These are phyloP conservation scores for Sinopyrophorus schimmeli DNA, from an alignment of 2,888 invertebrate species.

Conservation along the genomic window DNA sequence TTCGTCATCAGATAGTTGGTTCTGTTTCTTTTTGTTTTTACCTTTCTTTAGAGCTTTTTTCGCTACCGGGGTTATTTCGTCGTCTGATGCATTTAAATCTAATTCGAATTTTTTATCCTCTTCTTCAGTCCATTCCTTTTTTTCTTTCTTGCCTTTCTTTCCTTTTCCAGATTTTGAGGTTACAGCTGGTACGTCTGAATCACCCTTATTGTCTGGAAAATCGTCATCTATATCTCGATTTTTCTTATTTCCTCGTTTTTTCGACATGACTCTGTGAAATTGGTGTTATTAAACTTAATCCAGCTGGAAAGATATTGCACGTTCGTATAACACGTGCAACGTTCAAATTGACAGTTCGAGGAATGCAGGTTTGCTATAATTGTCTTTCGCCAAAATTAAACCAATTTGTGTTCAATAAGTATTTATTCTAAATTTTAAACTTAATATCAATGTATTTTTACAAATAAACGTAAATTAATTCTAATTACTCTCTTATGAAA, in stretches of 20 bases:
- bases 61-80: slow-evolving; percentile 39
- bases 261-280: too few relatives aligned
- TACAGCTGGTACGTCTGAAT: slow-evolving; percentile 52
- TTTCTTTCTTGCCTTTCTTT: slow-evolving; percentile 43
- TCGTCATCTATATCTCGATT: slow-evolving; percentile 62
- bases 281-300: background rate
- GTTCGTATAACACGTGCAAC: background rate
- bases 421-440: too few relatives aligned
- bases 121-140: slow-evolving; percentile 50
- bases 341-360: background rate
- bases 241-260: slow-evolving; percentile 63
- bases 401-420: too few relatives aligned
- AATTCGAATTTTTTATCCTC: slow-evolving; percentile 41
- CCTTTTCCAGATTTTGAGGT: slow-evolving; percentile 58
- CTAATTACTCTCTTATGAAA: too few relatives aligned
- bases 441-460: too few relatives aligned
- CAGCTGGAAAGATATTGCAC: background rate
- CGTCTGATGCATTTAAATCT: slow-evolving; percentile 37
- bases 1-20: slow-evolving; percentile 31
- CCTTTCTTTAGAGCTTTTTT: slow-evolving; percentile 51
- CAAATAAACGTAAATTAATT: too few relatives aligned
- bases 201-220: slow-evolving; percentile 50
- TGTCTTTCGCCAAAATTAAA: too few relatives aligned
- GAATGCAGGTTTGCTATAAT: too few relatives aligned
- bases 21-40: slow-evolving; percentile 31